phyloP scores from a whole-genome alignment of 2,888 invertebrate genomes.

The Synanthedon formicaeformis region DNA sequence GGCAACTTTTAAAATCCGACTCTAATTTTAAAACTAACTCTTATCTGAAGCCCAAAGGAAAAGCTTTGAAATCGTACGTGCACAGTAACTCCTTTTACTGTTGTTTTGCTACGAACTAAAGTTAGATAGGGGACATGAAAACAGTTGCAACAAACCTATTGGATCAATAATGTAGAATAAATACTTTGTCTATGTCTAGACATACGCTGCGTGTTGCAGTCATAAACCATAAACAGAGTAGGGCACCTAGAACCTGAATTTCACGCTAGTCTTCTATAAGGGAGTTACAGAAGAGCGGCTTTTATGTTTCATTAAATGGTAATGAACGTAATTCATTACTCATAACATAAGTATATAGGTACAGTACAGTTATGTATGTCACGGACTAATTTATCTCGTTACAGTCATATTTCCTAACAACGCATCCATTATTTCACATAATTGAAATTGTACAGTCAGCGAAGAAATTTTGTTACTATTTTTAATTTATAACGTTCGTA shows the following conservation, averaged over 20 bases:
- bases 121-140: no score
- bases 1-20: constrained; percentile 27
- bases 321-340: background rate
- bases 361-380: constrained; percentile 4
- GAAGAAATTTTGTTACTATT: background rate
- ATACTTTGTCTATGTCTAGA: no score
- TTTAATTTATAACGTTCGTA: no score
- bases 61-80: constrained; percentile 2
- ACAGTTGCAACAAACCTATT: no score
- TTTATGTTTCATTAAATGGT: background rate
- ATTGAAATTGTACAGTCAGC: constrained; percentile 5
- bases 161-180: no score
- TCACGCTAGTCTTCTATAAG: no score
- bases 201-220: no score
- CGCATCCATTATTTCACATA: background rate
- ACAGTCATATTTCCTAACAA: background rate
- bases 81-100: no score
- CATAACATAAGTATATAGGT: background rate
- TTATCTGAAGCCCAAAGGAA: constrained; percentile 4
- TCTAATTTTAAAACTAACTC: constrained; percentile 10
- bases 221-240: no score
- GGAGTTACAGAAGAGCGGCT: no score
- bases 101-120: no score
- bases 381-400: constrained; percentile 4
- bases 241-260: no score